Base-by-base conservation (phyloP, 2,888 invertebrate genomes). In the Lasioglossum calceatum region DNA sequence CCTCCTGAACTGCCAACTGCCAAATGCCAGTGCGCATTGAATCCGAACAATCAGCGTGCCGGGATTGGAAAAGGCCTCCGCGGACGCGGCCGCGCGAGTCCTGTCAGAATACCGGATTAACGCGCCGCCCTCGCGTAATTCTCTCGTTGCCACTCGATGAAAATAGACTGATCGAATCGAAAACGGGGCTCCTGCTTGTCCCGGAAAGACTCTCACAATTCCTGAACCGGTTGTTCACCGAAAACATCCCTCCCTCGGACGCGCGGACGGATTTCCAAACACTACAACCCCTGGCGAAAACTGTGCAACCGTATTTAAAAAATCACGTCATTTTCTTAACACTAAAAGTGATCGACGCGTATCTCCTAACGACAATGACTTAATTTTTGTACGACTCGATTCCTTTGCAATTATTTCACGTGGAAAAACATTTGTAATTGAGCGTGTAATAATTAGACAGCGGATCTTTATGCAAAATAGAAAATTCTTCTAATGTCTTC, bases 1-100 rank as follows among this genome's bases (percentile, higher is more conserved):
- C 87, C 90, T 85, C 90, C 86, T 89, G 85, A 87, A 88, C 90
- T 92, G 90, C 90, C 91, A 90, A 89, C 90, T 90, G 91, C 91
- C 93, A 91, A 93, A 92, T 93, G 92, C 93, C 93, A 92, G 91
- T 90, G 92, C 90, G 92, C 91, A 92, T 93, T 93, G 92, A 93
- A 93, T 93, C 87, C 90, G 89, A 93, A 93, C 93, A 91, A 93
- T 93, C 92, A 92, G 92, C 90, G 89, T 87, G 91, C 88, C 92
- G 90, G 89, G 90, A 91, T 86, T 88, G 90, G 90, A 88, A 91
- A 89, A 90, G 88, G 91, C 84, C 71, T 79, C 77, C 88, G 81
- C 79, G 85, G 73, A 54, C 84, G 81, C 83, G 82, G 47, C 77
- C 81, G 82, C 90, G 78, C 88, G 87, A 87, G 82, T 88, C 82